phyloP scores from a whole-genome alignment of 1,140 invertebrate genomes.

The Aradophagus sp. region DNA sequence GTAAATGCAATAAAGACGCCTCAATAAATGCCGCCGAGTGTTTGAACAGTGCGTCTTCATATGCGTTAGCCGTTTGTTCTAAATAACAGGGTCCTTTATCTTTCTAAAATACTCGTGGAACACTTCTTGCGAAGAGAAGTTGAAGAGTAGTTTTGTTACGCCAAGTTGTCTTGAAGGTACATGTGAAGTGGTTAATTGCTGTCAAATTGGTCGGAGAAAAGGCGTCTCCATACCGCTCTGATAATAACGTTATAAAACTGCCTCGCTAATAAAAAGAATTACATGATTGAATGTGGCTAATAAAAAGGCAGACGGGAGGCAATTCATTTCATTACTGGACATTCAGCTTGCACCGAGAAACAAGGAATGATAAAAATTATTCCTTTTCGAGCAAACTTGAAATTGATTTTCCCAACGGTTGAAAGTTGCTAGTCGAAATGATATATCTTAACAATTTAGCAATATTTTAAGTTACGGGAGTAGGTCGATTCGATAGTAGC shows the following conservation, averaged over 20 bases:
- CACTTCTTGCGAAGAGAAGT: slow-evolving; percentile 23
- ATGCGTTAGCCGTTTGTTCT: slow-evolving; percentile 6
- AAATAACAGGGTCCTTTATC: slow-evolving; percentile 34
- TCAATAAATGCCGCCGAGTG: slow-evolving; percentile 1
- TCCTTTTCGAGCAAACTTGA: too few species aligned
- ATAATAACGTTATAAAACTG: slow-evolving; percentile 16
- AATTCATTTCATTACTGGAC: slow-evolving; percentile 7
- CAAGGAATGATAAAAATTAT: background rate
- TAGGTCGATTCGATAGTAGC: too few species aligned
- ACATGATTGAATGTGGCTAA: slow-evolving; percentile 19
- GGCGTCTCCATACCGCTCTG: slow-evolving; percentile 17
- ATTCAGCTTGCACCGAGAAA: background rate
- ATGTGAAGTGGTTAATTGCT: slow-evolving; percentile 37
- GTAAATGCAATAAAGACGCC: slow-evolving; percentile 10
- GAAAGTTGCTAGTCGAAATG: too few species aligned
- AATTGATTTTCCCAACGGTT: too few species aligned
- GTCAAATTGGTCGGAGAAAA: slow-evolving; percentile 23
- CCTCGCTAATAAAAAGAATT: slow-evolving; percentile 28
- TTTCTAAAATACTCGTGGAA: slow-evolving; percentile 36
- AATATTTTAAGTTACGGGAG: too few species aligned
- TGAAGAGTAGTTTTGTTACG: slow-evolving; percentile 36
- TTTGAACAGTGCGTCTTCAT: too few species aligned
- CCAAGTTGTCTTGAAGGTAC: slow-evolving; percentile 24
- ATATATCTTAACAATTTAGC: too few species aligned
- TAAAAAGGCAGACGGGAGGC: slow-evolving; percentile 8